phyloP scores from a whole-genome alignment of 1,140 invertebrate genomes.

The Kradibia gibbosae region DNA sequence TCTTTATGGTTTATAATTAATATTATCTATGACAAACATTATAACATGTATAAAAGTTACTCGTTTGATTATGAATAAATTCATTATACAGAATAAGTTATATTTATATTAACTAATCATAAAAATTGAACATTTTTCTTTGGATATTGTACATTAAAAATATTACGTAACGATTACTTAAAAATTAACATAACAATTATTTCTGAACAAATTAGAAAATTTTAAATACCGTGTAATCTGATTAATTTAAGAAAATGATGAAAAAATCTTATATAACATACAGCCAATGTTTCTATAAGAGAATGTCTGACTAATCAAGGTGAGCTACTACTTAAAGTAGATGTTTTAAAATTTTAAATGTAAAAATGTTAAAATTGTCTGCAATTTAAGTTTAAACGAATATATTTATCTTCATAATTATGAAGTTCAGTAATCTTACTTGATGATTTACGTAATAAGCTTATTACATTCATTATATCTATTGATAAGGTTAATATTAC shows the following conservation, averaged over 20 bases:
- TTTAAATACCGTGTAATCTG: neutral
- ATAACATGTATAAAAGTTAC: no score
- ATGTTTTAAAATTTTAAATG: slow-evolving; percentile 6
- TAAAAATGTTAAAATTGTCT: neutral
- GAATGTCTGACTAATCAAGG: slow-evolving; percentile 44
- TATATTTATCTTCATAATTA: neutral
- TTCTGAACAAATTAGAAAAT: neutral
- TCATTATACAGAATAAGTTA: no score
- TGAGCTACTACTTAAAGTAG: slow-evolving; percentile 42
- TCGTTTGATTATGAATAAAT: no score
- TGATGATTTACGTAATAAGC: slow-evolving; percentile 20
- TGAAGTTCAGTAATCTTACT: neutral
- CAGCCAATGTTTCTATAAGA: neutral
- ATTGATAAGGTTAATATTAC: slow-evolving; percentile 6
- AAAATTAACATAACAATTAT: neutral
- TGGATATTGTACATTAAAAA: no score
- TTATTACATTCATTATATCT: neutral
- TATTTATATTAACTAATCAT: no score
- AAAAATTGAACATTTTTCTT: no score
- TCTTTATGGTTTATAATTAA: no score
- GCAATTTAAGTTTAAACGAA: neutral
- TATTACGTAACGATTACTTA: no score
- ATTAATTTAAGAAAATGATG: neutral
- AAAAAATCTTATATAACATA: neutral
- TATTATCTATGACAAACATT: no score